These are phyloP conservation scores for Ellobium chinense DNA, from an alignment of 2,888 invertebrate genomes.

Conservation along the genomic window DNA sequence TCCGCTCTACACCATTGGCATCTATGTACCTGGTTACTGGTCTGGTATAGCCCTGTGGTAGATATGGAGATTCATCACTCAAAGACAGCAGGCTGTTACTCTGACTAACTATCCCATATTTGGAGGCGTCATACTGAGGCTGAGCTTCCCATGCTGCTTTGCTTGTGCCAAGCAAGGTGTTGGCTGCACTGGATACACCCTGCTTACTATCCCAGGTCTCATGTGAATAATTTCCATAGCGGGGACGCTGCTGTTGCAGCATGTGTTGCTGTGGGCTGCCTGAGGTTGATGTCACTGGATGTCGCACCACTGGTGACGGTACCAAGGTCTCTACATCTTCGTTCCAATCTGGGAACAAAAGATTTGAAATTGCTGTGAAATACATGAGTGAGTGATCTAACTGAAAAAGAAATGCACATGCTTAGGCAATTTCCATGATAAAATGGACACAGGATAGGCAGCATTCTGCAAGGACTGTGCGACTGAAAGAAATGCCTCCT, in stretches of 20 bases:
- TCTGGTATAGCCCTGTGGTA: constrained; percentile 35
- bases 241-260: background rate
- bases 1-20: constrained; percentile 28
- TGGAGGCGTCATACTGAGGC: constrained; percentile 59
- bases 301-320: constrained; percentile 48
- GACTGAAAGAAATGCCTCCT: no score
- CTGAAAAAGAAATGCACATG: background rate
- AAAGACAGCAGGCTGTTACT: background rate
- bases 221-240: background rate
- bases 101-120: constrained; percentile 55
- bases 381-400: background rate
- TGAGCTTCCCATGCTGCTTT: constrained; percentile 14
- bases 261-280: background rate
- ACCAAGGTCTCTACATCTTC: constrained; percentile 46
- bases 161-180: background rate
- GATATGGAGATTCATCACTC: background rate
- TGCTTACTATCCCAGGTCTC: background rate
- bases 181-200: background rate
- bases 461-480: no score
- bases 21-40: constrained; percentile 41
- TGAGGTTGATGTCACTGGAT: constrained; percentile 5
- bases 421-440: background rate
- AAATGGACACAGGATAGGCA: background rate
- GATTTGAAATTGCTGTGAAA: background rate
- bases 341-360: constrained; percentile 46